Conservation (phyloP, 2,113 vertebrate species). For the Scartelaos histophorus region DNA sequence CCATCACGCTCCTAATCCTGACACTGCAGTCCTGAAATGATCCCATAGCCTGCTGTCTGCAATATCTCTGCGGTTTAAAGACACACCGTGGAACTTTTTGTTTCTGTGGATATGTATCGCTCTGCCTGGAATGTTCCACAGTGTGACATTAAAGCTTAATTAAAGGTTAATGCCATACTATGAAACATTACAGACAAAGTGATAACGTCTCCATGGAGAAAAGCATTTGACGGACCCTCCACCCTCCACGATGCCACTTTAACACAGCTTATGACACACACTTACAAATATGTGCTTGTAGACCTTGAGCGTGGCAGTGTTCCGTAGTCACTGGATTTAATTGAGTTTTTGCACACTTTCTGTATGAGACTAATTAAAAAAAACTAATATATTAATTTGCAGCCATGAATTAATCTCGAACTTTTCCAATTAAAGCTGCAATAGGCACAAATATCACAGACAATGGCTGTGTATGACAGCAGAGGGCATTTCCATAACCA, state of each 20-base stretch:
- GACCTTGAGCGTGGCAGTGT: not conserved
- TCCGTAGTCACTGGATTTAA: not conserved
- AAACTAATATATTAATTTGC: constrained; percentile 1
- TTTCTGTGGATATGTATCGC: no score
- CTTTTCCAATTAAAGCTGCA: constrained; percentile 12
- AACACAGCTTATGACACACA: not conserved
- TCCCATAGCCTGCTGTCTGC: not conserved
- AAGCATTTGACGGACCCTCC: no score
- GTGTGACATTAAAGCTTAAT: no score
- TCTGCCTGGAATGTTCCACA: no score
- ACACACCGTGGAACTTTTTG: no score
- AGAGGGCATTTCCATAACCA: not conserved
- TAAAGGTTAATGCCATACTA: no score
- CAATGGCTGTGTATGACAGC: not conserved
- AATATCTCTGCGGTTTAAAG: not conserved
- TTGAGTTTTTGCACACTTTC: not conserved
- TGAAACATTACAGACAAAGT: no score
- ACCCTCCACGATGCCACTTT: not conserved
- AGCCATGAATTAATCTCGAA: constrained; percentile 1
- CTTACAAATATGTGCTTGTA: not conserved
- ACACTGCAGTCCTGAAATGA: constrained; percentile 2
- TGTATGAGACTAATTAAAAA: constrained; percentile 11
- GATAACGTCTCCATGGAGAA: no score
- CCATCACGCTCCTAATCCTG: constrained; percentile 27
- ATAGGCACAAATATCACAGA: not conserved